These are phyloP conservation scores for Toxostoma redivivum DNA, from an alignment of 2,113 vertebrate genomes.

Conservation along the genomic window DNA sequence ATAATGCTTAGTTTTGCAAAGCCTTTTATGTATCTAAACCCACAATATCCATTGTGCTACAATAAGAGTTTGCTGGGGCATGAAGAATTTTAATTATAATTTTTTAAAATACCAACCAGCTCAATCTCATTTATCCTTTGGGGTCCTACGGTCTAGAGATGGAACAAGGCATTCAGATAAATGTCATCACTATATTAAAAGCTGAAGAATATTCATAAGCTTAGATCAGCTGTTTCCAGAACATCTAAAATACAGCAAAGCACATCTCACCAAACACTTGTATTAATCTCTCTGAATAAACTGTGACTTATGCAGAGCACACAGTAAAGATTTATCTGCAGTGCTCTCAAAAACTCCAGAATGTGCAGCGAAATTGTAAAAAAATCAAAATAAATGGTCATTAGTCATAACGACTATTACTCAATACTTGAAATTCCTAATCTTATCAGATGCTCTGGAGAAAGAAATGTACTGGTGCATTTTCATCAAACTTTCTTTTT, in stretches of 20 bases:
- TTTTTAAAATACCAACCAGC: not conserved
- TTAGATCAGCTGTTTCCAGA: not conserved
- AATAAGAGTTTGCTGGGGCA: not conserved
- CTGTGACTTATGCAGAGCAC: not conserved
- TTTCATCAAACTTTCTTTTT: not conserved
- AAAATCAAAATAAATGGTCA: not conserved
- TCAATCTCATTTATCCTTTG: not conserved
- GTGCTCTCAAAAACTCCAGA: not conserved
- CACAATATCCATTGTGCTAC: not conserved
- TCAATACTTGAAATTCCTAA: not conserved
- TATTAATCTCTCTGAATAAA: not conserved
- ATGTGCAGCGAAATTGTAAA: not conserved
- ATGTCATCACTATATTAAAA: not conserved
- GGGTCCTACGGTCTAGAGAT: not conserved
- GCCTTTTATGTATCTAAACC: not conserved
- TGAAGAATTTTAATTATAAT: not conserved
- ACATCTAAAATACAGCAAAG: not conserved
- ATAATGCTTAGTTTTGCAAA: not conserved
- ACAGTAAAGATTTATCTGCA: not conserved
- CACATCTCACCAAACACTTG: not conserved
- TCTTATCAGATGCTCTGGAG: not conserved
- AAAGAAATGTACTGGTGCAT: not conserved
- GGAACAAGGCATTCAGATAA: not conserved
- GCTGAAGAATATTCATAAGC: not conserved
- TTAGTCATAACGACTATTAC: not conserved